Base-by-base conservation (phyloP, 2,888 invertebrate genomes). In the Melanchra persicariae region DNA sequence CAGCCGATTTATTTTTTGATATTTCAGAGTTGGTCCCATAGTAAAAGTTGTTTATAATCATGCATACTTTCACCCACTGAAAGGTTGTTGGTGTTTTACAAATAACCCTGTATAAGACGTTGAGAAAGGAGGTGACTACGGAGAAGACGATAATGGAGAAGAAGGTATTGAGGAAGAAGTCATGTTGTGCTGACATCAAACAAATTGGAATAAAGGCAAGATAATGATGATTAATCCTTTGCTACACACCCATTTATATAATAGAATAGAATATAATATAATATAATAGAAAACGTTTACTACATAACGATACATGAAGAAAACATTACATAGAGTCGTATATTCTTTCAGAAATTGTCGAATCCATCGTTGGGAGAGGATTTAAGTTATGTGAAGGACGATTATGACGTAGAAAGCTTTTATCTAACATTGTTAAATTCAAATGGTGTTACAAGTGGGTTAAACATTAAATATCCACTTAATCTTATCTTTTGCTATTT, bases 401-500 rank as follows among this genome's bases (percentile, higher is more conserved):
- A 70, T 4, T 22, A 34, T 12, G 24, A 24, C 76, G 1, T 59
- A 26, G 43, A 54, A 74, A 75, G 34, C 19, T 57, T 64, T 34
- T 0, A 49, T 57, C 15, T 9, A 17, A 7, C 9, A 40, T 51
- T 43, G 15, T 34, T 19, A 19, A 40, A 34, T 57, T 22, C 22
- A 37, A 54, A 73, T 47, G 19, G 10, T 63, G 26, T 75, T 43
- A 70, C 51, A 68, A 77, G 58, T 68, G 59, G 81, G 40, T 34
- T 64, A 17, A 57, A 68, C 63, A 34, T 65, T 61, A 65, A 70
- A 54, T 51, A 62, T 37, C 55, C 63, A 63, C 65, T 79, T 52
- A 51, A 70, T 77, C 60, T 79, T 54, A 68, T 62, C 58, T 55
- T 17, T 64, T 49, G 49, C 57, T 49, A 63, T 57, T 82, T 72